Evolutionary conservation across 2,888 invertebrate genomes (phyloP), one percentile per base, ranked within the genome.

Genomic region (Rapana venosa): DNA sequence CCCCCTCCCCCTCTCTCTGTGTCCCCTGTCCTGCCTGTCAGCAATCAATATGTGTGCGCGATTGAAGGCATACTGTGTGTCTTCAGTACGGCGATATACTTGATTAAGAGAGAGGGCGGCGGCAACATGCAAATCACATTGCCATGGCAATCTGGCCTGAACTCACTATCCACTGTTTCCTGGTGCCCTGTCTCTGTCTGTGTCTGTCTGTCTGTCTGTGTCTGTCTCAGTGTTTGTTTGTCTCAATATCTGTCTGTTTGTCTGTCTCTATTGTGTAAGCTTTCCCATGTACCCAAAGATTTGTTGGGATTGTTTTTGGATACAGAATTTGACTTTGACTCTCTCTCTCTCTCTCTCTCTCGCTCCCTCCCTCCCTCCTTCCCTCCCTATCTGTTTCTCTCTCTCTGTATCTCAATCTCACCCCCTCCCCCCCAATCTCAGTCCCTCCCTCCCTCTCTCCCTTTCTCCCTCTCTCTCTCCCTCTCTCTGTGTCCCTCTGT

Each of bases 201-300:
- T 84, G 84, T 36, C 35, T 84, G 84, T 36, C 35, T 84, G 84
- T 36, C 35, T 84, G 84, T 36, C 35, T 36, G 84, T 36, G 84
- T 84, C 35, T 84, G 56, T 84, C 22, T 84, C 20, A 32, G 83
- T 84, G 77, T 77, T 4, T 77, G 77, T 77, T 4, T 30, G 77
- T 77, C 26, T 66, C 20, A 6, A 2, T 66, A 13, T 66, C 26
- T 77, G 77, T 77, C 26, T 77, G 77, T 77, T 4, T 77, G 77
- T 77, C 26, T 77, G 30, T 47, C 47, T 47, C 47, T 66, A 4
- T 66, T 13, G 47, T 66, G 66, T 66, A 17, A 6, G 66, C 26
- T 26, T 66, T 17, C 13, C 66, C 17, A 66, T 17, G 26, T 22
- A 66, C 26, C 66, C 66, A 66, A 22, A 26, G 1, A 66, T 4